phyloP scores from a whole-genome alignment of 1,140 invertebrate genomes.

The Chionoecetes opilio region DNA sequence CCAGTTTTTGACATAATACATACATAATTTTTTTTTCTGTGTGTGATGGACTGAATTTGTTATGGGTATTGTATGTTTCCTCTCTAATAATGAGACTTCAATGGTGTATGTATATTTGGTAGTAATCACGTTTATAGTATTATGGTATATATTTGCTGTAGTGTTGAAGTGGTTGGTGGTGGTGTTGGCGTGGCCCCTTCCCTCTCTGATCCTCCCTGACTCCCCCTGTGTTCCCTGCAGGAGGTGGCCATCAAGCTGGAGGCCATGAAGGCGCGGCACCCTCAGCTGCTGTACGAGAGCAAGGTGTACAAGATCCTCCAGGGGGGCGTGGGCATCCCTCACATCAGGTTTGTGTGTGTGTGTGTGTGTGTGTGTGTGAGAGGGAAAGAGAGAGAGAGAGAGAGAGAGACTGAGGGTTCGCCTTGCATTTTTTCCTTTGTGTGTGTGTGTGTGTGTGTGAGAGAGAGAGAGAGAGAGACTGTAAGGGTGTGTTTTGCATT shows the following conservation, averaged over 20 bases:
- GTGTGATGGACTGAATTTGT: too few relatives aligned
- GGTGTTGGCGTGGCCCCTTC: not conserved
- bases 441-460: not conserved
- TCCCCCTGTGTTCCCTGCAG: too few relatives aligned
- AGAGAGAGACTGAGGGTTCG: not conserved
- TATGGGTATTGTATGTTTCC: too few relatives aligned
- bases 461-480: not conserved
- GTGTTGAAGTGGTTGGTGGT: not conserved
- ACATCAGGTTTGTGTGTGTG: conserved; percentile 84
- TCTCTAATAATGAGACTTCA: too few relatives aligned
- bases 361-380: not conserved
- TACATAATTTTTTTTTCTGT: too few relatives aligned
- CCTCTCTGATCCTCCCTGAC: not conserved
- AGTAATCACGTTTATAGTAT: too few relatives aligned
- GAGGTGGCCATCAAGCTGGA: conserved; percentile 89
- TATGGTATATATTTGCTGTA: too few relatives aligned
- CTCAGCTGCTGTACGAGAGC: conserved; percentile 88
- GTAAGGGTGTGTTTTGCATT: not conserved
- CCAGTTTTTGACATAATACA: too few relatives aligned
- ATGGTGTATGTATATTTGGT: too few relatives aligned
- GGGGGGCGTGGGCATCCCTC: conserved; percentile 88
- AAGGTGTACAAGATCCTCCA: conserved; percentile 87
- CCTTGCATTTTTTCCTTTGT: not conserved
- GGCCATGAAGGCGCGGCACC: conserved; percentile 87
- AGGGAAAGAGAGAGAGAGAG: not conserved